These are phyloP conservation scores for Verasper variegatus DNA, from an alignment of 2,113 vertebrate species.

Conservation along the genomic window DNA sequence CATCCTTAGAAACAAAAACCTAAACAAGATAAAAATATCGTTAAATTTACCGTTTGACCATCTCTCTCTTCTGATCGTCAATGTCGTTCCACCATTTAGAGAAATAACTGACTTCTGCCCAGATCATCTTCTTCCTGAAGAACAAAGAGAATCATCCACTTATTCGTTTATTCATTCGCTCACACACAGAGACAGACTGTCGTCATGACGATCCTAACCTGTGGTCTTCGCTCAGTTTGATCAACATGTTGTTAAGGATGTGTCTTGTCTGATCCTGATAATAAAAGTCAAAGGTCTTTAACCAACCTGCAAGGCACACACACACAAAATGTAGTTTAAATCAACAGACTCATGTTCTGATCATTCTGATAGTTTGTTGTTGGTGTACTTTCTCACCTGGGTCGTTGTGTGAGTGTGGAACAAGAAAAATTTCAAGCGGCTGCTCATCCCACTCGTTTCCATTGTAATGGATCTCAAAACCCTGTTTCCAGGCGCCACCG, in stretches of 20 bases:
- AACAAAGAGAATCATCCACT: not conserved
- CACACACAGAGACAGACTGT: not conserved
- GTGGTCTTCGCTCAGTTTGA: slow-evolving; percentile 88
- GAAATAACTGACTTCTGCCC: slow-evolving; percentile 94
- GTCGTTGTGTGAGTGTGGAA: slow-evolving; percentile 96
- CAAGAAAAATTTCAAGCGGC: slow-evolving; percentile 90
- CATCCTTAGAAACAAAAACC: no score
- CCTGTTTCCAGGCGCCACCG: slow-evolving; percentile 96
- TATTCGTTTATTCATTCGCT: not conserved
- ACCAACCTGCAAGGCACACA: slow-evolving; percentile 85
- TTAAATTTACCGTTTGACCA: slow-evolving; percentile 86
- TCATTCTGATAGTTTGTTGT: not conserved
- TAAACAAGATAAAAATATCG: not conserved
- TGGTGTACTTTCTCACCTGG: slow-evolving; percentile 82
- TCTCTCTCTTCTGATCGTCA: slow-evolving; percentile 87
- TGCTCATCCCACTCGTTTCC: slow-evolving; percentile 88
- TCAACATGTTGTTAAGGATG: slow-evolving; percentile 94
- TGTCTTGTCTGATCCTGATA: slow-evolving; percentile 92
- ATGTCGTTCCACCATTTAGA: slow-evolving; percentile 93
- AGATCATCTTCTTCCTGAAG: slow-evolving; percentile 88
- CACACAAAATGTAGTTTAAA: not conserved
- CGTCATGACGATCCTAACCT: slow-evolving; percentile 32
- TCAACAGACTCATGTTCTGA: not conserved
- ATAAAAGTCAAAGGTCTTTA: slow-evolving; percentile 95
- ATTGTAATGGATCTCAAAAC: slow-evolving; percentile 90